Conservation (phyloP, 2,797 vertebrate species). For the Chloroceryle inda region DNA sequence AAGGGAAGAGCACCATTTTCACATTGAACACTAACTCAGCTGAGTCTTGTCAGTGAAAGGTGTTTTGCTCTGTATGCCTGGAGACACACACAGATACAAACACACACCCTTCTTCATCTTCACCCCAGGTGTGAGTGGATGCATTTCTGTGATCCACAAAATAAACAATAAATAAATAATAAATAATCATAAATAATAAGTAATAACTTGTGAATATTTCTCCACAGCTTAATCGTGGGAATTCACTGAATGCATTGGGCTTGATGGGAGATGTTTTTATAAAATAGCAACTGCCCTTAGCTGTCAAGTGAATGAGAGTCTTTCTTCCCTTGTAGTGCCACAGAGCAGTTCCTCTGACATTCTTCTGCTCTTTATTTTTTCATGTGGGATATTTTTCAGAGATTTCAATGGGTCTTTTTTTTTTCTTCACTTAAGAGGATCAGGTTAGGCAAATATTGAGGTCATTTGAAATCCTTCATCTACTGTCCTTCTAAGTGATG, state of each 20-base stretch:
- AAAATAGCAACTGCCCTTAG: background rate
- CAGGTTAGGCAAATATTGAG: background rate
- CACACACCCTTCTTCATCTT: background rate
- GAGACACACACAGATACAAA: background rate
- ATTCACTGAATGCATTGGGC: fast-evolving
- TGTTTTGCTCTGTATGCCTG: background rate
- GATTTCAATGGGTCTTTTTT: background rate
- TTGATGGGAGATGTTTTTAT: background rate
- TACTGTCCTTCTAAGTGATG: background rate
- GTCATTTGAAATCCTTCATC: background rate
- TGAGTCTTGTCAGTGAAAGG: background rate
- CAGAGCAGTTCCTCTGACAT: background rate
- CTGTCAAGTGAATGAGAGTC: background rate
- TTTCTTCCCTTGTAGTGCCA: background rate
- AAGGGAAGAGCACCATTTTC: background rate
- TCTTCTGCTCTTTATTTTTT: background rate
- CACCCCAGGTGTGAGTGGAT: background rate
- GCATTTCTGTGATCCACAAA: background rate
- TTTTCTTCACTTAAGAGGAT: background rate
- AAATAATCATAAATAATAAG: too few species aligned
- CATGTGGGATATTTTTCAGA: background rate
- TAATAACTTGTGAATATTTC: background rate
- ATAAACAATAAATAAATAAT: too few species aligned
- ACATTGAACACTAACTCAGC: background rate
- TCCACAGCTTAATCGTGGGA: background rate